Base-by-base conservation (phyloP, 2,113 vertebrate genomes). In the Piprites chloris region DNA sequence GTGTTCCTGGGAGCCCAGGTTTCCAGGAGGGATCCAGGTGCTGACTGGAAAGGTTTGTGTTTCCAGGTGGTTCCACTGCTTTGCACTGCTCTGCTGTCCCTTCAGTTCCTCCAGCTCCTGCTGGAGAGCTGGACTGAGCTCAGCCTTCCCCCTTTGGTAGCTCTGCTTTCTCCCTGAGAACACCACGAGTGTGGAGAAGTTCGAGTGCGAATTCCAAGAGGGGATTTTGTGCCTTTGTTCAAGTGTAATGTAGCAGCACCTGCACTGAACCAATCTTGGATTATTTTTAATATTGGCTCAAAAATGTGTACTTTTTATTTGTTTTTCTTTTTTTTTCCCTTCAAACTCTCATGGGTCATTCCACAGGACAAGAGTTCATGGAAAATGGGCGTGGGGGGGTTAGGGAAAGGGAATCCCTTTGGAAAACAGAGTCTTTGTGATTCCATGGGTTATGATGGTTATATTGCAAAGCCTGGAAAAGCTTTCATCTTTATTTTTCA, bases 171-270 rank as follows among this genome's bases (percentile, higher is more conserved):
- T 63, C 56, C 74, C 56, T 10, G 77, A 86, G 42, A 88, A 63
- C 41, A 18, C 15, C 2, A n/a, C n/a, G 49, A 4, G 16, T 42
- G 55, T 49, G 16, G 44, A 46, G 67, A 14, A 28, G 27, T 12
- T 10, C 12, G 69, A 77, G 30, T 63, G 30, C 1, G 23, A 50
- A 62, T 94, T 84, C 12, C 87, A 73, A 49, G 50, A 14, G 16
- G 66, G 55, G 28, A 18, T 72, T 78, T 44, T 49, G 92, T 96
- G 95, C 94, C 96, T 97, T 94, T 89, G 59, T 73, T 91, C 11
- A 91, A 86, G 65, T 77, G 71, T 56, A 78, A 78, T 85, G 90
- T 78, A 93, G 87, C 91, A 89, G 81, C 44, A 0, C 66, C 37
- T 80, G 76, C 80, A 82, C 81, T 78, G 52, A 74, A 56, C 77